Conservation (phyloP, 2,113 vertebrate genomes). For the Podiceps cristatus region DNA sequence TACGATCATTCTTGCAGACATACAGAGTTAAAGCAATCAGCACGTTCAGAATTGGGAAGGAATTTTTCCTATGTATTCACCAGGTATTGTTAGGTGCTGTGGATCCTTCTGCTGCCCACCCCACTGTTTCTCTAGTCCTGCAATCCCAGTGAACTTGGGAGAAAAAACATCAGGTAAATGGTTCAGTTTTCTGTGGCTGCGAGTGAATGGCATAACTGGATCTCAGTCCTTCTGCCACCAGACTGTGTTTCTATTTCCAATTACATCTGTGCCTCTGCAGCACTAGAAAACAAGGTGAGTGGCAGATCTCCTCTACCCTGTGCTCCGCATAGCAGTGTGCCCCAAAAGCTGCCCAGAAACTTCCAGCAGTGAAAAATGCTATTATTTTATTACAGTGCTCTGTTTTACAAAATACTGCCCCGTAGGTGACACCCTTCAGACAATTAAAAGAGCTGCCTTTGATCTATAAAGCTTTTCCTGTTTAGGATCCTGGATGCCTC, state of each 20-base stretch:
- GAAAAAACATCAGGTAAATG: fast-evolving
- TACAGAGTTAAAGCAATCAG: background rate
- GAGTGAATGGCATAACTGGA: background rate
- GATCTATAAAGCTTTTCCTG: background rate
- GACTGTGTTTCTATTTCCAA: background rate
- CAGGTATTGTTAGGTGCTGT: background rate
- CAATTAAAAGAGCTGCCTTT: background rate
- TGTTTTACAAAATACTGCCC: background rate
- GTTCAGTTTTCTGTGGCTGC: background rate
- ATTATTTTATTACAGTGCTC: background rate
- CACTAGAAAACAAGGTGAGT: background rate
- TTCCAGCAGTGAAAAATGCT: background rate
- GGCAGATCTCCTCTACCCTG: background rate
- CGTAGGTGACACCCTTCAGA: background rate
- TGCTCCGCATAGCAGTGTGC: fast-evolving
- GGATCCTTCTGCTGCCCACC: background rate
- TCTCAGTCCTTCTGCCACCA: background rate
- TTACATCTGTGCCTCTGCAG: background rate
- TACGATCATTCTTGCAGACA: background rate
- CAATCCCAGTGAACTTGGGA: background rate
- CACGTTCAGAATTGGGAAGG: background rate
- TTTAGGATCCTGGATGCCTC: background rate
- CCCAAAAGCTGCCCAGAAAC: background rate
- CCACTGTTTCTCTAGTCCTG: background rate
- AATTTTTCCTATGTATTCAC: background rate